Evolutionary conservation across 2,888 invertebrate genomes (phyloP).

Genomic region (Ligdia adustata): DNA sequence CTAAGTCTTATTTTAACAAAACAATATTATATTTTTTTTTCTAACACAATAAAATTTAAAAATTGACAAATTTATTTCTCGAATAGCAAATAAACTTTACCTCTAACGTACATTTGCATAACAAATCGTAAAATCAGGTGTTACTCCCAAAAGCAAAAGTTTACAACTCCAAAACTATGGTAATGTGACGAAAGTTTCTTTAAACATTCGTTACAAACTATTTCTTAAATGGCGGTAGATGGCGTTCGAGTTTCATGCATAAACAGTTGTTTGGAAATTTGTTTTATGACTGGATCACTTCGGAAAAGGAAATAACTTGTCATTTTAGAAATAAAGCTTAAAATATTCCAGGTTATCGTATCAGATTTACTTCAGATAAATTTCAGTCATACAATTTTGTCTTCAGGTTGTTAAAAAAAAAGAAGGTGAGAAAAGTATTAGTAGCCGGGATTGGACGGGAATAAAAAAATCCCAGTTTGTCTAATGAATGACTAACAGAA

Average conservation of each 20-base stretch:
- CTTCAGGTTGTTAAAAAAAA: too few relatives aligned
- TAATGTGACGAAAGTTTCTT: constrained; percentile 25
- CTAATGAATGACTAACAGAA: too few relatives aligned
- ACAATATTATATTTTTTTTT: too few relatives aligned
- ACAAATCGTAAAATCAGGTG: constrained; percentile 28
- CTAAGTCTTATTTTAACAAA: too few relatives aligned
- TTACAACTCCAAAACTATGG: constrained; percentile 33
- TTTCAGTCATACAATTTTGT: too few relatives aligned
- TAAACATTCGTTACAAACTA: constrained; percentile 22
- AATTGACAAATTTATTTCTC: neutral
- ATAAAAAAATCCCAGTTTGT: too few relatives aligned
- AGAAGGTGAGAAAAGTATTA: too few relatives aligned
- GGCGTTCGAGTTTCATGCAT: neutral
- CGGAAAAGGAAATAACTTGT: too few relatives aligned
- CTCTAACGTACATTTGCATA: constrained; percentile 16
- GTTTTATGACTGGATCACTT: constrained; percentile 20
- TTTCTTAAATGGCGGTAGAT: constrained; percentile 22
- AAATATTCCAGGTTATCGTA: too few relatives aligned
- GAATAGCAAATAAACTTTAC: constrained; percentile 6
- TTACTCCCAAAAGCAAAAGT: constrained; percentile 17
- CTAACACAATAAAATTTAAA: neutral
- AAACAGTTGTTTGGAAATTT: constrained; percentile 21
- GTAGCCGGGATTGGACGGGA: too few relatives aligned
- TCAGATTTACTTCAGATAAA: too few relatives aligned
- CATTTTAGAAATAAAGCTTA: too few relatives aligned